phyloP scores from a whole-genome alignment of 2,888 invertebrate genomes.

The Fabriciana adippe region DNA sequence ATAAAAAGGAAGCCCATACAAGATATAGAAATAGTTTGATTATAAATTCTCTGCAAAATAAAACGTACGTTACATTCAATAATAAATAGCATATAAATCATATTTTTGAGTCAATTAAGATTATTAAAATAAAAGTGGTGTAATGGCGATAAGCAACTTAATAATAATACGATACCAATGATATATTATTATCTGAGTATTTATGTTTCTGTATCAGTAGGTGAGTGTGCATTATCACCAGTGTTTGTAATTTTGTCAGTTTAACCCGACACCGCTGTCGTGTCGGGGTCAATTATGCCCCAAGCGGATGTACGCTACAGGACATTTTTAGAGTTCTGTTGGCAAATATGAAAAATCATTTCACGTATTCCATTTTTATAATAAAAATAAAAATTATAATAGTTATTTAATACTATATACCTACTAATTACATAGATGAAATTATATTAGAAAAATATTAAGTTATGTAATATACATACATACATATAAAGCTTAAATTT shows the following conservation, averaged over 20 bases:
- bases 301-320: conserved; percentile 40
- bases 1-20: too few species aligned
- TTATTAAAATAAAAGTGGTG: background rate
- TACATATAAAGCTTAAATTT: background rate
- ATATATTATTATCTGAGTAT: conserved; percentile 20
- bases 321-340: conserved; percentile 19
- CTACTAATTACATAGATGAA: background rate
- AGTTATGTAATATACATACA: background rate
- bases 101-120: too few species aligned
- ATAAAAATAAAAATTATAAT: background rate
- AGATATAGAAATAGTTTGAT: too few species aligned
- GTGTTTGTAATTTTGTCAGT: conserved; percentile 30
- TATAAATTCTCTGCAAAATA: too few species aligned
- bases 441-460: background rate
- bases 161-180: conserved; percentile 11
- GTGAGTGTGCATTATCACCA: conserved; percentile 28
- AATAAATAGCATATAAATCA: too few species aligned
- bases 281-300: conserved; percentile 49
- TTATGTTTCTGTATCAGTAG: conserved; percentile 31
- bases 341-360: background rate
- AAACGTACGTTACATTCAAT: too few species aligned
- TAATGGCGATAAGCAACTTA: conserved; percentile 10
- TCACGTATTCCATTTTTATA: background rate
- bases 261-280: conserved; percentile 42
- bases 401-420: background rate